A percentile compares a stretch with the other conserved stretches of the same genome.
phyloP scores from a whole-genome alignment of 2,113 vertebrate genomes.

The Xerus inauris region DNA sequence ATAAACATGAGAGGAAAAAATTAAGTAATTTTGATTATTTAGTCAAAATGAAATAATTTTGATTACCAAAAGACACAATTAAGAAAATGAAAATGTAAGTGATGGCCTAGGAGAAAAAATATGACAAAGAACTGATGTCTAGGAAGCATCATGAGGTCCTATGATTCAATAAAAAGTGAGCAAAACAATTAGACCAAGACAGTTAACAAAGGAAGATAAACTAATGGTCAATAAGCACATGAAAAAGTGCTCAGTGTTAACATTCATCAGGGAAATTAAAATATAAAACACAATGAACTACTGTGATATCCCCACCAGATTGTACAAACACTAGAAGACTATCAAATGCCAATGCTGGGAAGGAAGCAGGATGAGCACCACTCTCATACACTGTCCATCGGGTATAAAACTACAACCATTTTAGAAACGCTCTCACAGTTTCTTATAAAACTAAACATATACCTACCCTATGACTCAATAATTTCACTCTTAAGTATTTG shows the following conservation, averaged over 20 bases:
- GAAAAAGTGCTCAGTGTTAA: background rate
- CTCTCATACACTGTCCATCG: background rate
- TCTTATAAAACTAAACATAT: background rate
- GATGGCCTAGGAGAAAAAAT: background rate
- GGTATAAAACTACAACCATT: background rate
- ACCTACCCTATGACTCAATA: background rate
- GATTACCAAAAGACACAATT: background rate
- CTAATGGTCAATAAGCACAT: background rate
- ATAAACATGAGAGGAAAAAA: background rate
- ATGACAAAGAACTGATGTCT: background rate
- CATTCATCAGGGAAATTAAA: conserved; percentile 20
- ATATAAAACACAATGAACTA: background rate
- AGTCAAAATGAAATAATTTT: background rate
- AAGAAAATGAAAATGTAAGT: background rate
- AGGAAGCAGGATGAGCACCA: background rate
- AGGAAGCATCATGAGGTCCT: background rate
- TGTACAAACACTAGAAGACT: background rate
- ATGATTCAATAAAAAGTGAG: background rate
- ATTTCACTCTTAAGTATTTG: background rate
- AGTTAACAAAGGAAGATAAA: background rate
- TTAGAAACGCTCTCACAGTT: background rate
- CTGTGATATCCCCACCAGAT: background rate
- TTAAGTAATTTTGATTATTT: background rate
- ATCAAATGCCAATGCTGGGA: background rate
- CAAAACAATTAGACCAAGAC: background rate